Percentiles rank a stretch among this genome's conserved stretches.
Evolutionary conservation across 2,888 invertebrate species (phyloP).

Genomic region (Chymomyza fuscimana): DNA sequence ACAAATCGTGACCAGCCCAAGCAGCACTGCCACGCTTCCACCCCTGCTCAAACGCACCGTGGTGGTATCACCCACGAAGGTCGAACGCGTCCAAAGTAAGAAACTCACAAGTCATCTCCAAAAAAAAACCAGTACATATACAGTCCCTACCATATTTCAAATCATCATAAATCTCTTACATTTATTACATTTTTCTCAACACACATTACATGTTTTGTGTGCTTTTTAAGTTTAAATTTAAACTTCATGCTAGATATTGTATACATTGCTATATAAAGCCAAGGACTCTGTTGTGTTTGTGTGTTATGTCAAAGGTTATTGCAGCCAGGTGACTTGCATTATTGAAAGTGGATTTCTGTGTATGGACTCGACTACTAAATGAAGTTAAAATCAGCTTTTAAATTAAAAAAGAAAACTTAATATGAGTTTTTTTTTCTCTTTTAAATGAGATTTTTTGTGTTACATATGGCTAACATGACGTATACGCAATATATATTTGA

Average conservation of each 20-base stretch:
- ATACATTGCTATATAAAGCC: neutral
- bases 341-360: neutral
- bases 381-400: neutral
- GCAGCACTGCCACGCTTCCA: slow-evolving; percentile 34
- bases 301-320: neutral
- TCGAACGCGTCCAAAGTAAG: slow-evolving; percentile 76
- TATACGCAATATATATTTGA: neutral
- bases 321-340: slow-evolving; percentile 3
- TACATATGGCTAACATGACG: neutral
- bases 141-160: slow-evolving; percentile 13
- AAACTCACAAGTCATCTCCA: slow-evolving; percentile 22
- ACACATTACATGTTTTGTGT: slow-evolving; percentile 1
- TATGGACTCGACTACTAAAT: neutral
- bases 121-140: neutral
- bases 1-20: slow-evolving; percentile 34
- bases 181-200: slow-evolving; percentile 14
- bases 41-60: slow-evolving; percentile 60
- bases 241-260: slow-evolving; percentile 8
- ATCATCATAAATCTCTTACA: slow-evolving; percentile 9
- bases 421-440: neutral
- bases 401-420: slow-evolving; percentile 1
- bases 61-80: slow-evolving; percentile 54
- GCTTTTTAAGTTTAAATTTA: slow-evolving; percentile 12
- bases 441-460: neutral
- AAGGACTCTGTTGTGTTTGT: neutral